Evolutionary conservation across 2,113 vertebrate genomes (phyloP), one percentile per base, ranked within the genome.

Genomic region (Brienomyrus brachyistius): DNA sequence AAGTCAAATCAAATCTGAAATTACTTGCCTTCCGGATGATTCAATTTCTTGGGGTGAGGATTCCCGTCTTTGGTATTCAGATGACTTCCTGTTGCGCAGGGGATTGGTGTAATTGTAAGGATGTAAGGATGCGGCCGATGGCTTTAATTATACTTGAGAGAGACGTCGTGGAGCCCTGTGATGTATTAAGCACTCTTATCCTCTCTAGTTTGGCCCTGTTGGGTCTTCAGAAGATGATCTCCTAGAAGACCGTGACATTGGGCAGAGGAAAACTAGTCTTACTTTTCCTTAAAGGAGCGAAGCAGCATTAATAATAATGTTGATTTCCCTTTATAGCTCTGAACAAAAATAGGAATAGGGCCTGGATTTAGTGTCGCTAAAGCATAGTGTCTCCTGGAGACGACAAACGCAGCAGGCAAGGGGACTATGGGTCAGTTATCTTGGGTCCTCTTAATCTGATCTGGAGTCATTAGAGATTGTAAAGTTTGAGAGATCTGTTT

Each of bases 81-180:
- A 88, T 45, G 54, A 43, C 27, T 43, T 62, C 86, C 56, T 66
- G 54, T 62, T 88, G 54, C n/a, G 40, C 21, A 47, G 59, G 50
- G 54, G 56, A n/a, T 88, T 45, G 52, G 31, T 43, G 7, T 87
- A 87, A 87, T 88, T 66, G 56, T n/a, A 19, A 66, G 86, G 54
- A 88, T 59, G 35, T 17, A 35, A 66, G 56, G 87, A 66, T 4
- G 40, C 17, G 8, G 87, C 87, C 56, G 19, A 47, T 66, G 21
- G 56, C 56, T 66, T 88, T 88, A 88, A 88, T 88, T 88, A 66
- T 45, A 15, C 52, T 66, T n/a, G 54, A 88, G 35, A 88, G 54
- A 62, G 11, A 62, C 19, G 7, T 56, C 43, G 9, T 35, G 59
- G 31, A 88, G 56, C 40, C 87, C 21, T 88, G 35, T 45, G 35